Base-by-base conservation (phyloP, 2,888 invertebrate genomes). In the Augiades crinisus region DNA sequence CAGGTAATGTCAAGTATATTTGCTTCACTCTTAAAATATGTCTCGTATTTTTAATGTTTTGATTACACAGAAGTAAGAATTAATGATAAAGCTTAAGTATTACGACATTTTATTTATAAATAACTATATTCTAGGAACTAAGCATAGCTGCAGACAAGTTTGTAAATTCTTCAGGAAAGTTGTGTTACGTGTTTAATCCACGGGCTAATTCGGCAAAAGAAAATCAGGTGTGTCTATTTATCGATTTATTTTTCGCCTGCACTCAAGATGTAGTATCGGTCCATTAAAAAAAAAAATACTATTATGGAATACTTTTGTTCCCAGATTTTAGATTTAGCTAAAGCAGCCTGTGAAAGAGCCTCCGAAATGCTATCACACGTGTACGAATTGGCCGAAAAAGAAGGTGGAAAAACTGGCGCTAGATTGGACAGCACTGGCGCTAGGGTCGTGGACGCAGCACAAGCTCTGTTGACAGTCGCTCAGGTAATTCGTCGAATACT, bases 381-480 rank as follows among this genome's bases (percentile, higher is more conserved):
- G 0, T 60, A 68, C 55, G 55, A 59, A 12, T 55, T 72, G 19
- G 62, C 68, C 5, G 64, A 63, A 30, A 53, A 27, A 1, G 55
- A 68, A 31, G 67, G 61, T 2, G 67, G 68, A 0, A 58, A 54
- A 2, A 41, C 36, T 5, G 73, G 65, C 0, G 36, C 40, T 6
- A 44, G 41, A 13, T 52, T 79, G 16, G 68, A 69, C 22, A 31
- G 12, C 2, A 47, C 52, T 5, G 73, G 72, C 0, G 60, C 65
- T 0, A 53, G 47, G 31, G 59, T 73, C 0, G 72, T 72, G 2
- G 70, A 69, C n/a, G 64, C 65, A 0, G 74, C 76, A 0, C 63
- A 75, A 37, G 62, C 62, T 0, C 56, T 81, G 17, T 58, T 73
- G 1, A 30, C 31, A 21, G 33, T 41, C 7, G 50, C 50, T 36